Conservation (phyloP, 2,113 vertebrate species). For the Callocephalon fimbriatum region DNA sequence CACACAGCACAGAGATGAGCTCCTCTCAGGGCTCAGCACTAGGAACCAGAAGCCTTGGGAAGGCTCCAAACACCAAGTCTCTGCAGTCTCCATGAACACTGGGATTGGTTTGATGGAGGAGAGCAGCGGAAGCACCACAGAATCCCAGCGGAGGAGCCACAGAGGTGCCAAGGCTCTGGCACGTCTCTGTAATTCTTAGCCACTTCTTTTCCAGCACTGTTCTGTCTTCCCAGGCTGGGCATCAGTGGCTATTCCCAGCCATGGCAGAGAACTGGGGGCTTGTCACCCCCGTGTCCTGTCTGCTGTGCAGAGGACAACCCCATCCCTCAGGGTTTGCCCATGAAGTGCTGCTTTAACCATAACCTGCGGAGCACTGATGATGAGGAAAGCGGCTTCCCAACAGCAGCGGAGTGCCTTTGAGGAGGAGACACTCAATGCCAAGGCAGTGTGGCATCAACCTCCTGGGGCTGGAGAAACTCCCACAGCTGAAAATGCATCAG, state of each 20-base stretch:
- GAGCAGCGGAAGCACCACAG: fast-evolving
- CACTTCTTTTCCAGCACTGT: not conserved
- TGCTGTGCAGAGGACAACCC: not conserved
- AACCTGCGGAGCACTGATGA: not conserved
- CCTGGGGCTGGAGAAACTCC: not conserved
- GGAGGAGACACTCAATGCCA: not conserved
- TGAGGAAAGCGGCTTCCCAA: not conserved
- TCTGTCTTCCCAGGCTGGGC: too few relatives aligned
- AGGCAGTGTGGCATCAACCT: not conserved
- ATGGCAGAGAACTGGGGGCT: not conserved
- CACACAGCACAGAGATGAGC: not conserved
- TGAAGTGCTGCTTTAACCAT: fast-evolving
- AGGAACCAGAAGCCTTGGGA: not conserved
- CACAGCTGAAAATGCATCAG: not conserved
- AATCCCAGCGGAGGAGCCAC: fast-evolving
- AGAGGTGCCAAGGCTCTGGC: not conserved
- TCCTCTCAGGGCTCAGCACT: not conserved
- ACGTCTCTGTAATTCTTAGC: not conserved
- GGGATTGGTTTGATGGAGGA: not conserved
- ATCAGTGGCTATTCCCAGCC: fast-evolving
- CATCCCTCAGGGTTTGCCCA: not conserved
- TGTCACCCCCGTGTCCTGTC: not conserved
- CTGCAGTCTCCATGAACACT: fast-evolving
- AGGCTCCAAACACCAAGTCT: not conserved
- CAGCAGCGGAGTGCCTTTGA: not conserved